Conservation (phyloP, 2,797 vertebrate species). For the Hydrophis major region DNA sequence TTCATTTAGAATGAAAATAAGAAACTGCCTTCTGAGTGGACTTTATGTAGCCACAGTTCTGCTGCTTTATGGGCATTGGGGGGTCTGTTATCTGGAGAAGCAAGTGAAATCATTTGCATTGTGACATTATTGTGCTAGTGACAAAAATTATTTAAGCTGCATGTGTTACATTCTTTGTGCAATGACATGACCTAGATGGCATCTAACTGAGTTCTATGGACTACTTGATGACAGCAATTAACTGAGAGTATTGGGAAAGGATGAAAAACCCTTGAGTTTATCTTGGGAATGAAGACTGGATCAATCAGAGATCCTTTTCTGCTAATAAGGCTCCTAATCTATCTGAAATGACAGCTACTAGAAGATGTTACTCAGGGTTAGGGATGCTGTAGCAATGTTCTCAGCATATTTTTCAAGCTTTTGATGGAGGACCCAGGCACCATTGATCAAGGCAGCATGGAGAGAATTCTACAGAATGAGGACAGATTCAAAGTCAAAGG, state of each 20-base stretch:
- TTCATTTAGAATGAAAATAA: background rate
- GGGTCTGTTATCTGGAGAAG: background rate
- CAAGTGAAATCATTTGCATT: background rate
- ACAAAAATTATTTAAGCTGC: background rate
- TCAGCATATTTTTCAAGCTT: background rate
- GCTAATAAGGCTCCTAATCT: background rate
- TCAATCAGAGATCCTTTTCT: background rate
- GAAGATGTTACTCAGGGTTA: background rate
- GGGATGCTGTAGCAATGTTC: background rate
- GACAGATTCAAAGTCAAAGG: background rate
- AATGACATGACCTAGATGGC: background rate
- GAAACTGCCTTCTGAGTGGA: background rate
- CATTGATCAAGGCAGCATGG: background rate
- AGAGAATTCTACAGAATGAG: background rate
- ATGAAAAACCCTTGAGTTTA: background rate
- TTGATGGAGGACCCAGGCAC: background rate
- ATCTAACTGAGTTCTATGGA: background rate
- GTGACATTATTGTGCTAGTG: background rate
- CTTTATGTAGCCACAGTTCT: background rate
- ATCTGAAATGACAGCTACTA: background rate
- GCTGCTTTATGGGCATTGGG: background rate
- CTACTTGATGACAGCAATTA: background rate
- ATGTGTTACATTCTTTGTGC: background rate
- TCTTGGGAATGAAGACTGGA: background rate
- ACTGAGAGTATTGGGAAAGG: background rate